A percentile compares a stretch with the other conserved stretches of the same genome.
These are phyloP conservation scores for Graptemys geographica DNA, from an alignment of 2,797 vertebrate species.

Conservation along the genomic window DNA sequence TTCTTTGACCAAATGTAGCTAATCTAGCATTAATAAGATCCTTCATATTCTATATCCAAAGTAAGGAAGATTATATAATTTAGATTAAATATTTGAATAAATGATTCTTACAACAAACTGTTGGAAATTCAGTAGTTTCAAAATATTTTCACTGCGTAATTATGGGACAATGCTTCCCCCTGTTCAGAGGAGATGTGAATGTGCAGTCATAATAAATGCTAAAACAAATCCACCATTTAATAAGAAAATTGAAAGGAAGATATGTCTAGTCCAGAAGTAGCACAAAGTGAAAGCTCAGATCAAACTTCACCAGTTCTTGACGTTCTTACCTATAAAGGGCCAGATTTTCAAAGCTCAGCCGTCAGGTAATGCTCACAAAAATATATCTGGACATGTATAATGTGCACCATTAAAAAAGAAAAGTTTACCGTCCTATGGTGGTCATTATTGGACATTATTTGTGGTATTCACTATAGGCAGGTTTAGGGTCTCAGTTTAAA, in stretches of 20 bases:
- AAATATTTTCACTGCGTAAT: not conserved
- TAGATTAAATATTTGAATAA: not conserved
- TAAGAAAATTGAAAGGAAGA: not conserved
- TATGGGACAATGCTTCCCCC: not conserved
- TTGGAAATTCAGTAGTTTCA: not conserved
- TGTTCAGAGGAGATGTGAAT: not conserved
- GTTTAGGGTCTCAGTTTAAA: not conserved
- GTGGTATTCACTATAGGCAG: not conserved
- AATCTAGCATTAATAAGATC: not conserved
- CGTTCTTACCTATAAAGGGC: not conserved
- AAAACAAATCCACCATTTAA: not conserved
- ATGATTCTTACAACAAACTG: not conserved
- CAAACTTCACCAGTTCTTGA: not conserved
- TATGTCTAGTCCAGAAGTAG: not conserved
- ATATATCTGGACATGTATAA: not conserved
- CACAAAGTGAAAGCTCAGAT: not conserved
- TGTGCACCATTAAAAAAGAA: not conserved
- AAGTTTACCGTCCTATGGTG: not conserved
- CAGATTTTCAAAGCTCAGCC: not conserved
- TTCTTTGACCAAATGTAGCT: not conserved
- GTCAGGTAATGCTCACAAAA: not conserved
- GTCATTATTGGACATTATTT: not conserved
- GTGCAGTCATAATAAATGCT: not conserved
- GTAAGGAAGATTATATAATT: rapidly evolving
- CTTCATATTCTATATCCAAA: not conserved